Evolutionary conservation across 2,113 vertebrate genomes (phyloP), one percentile per base, ranked within the genome.

Genomic region (Oreochromis spilurus): DNA sequence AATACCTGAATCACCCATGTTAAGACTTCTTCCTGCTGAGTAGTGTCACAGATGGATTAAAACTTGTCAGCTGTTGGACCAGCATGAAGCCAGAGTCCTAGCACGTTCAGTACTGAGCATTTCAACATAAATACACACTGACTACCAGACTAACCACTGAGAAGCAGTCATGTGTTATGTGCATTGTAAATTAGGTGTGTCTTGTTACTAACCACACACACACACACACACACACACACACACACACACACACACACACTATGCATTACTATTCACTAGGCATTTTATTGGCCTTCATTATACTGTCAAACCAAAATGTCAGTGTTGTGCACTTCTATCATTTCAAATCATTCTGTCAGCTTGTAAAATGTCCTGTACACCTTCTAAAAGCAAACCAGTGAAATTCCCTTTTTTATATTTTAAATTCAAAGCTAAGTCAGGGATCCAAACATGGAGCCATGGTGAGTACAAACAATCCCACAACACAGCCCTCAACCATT

Each of bases 361-460:
- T 21, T 91, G 48, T 84, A 87, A 83, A 89, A 84, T 95, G 89
- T 93, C 45, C 80, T 89, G 81, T 87, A 50, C 57, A 83, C 85
- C 38, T 92, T 91, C 79, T 90, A 9, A 86, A 93, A 84, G 29
- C 90, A 95, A 96, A 95, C 87, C 88, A 96, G 94, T 97, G 94
- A 97, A 96, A 96, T 94, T 95, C 91, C 96, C 94, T 96, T 95
- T 97, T 96, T 95, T 96, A 95, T 96, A 96, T 97, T 95, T 96
- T 89, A 95, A 95, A 94, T 93, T 96, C 93, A 93, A 96, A 97
- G 96, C 96, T 96, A 96, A 97, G 96, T 97, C 96, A 97, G 96
- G 96, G 96, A 96, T 96, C 96, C 96, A 97, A 97, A 97, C 96
- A 97, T 84, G 96, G 96, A 96, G 95, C 96, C 3, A 96, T 96